Base-by-base conservation (phyloP, 2,888 invertebrate species). In the Electrophaes corylata region DNA sequence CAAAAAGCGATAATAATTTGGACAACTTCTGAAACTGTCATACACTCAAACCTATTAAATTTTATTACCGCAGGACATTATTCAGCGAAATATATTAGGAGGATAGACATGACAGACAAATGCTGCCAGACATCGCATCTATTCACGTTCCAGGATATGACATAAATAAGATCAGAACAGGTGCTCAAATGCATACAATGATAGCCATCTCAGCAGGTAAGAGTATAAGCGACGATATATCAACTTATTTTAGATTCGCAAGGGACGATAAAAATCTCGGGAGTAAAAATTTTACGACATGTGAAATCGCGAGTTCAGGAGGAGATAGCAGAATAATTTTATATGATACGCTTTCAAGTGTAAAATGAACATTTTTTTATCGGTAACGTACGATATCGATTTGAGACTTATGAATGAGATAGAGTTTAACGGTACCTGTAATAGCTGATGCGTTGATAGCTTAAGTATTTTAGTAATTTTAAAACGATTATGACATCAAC, bases 91-190 rank as follows among this genome's bases (percentile, higher is more conserved):
- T 55, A 47, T 57, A 51, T 62, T 54, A 54, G 41, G 64, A 37
- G 37, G 64, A 63, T 56, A 67, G 61, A 72, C 69, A 70, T 73
- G 75, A 76, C 64, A 71, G 70, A 75, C 65, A 69, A 65, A 72
- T 71, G 69, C 67, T 69, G 69, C 66, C 66, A 65, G 64, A 65
- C 64, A 62, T 72, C 62, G 59, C 71, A 68, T 67, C 66, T 71
- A 66, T 75, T 75, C 73, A 70, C 71, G 67, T 69, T 75, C 64
- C 72, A 76, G 74, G 71, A 75, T 78, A 77, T 67, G 70, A 70
- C 56, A 73, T 79, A 81, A 83, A 86, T 84, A 86, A 76, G 67
- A 70, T 56, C 58, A 60, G 73, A 83, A 81, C 86, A 88, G 87
- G 82, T 87, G 88, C 66, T 66, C 66, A 68, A 71, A 69, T 76